A percentile compares a stretch with the other conserved stretches of the same genome.
Conservation (phyloP, 2,888 invertebrate species). For the Horisme vitalbata region DNA sequence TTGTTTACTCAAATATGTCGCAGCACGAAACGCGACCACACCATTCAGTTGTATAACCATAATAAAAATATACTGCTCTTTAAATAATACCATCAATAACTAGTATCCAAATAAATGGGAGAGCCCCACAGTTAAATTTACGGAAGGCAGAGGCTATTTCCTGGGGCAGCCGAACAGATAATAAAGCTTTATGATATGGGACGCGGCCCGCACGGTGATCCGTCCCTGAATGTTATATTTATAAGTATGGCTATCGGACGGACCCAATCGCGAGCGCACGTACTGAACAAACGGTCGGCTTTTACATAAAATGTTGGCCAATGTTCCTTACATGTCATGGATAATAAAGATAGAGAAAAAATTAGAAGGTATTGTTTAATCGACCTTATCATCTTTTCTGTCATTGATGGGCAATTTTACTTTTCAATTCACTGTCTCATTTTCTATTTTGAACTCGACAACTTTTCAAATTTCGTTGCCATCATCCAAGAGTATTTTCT, state of each 20-base stretch:
- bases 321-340: conserved; percentile 6
- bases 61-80: too few species aligned
- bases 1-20: too few species aligned
- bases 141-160: conserved; percentile 18
- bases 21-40: too few species aligned
- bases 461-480: too few species aligned
- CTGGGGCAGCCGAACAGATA: conserved; percentile 28
- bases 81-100: too few species aligned
- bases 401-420: too few species aligned
- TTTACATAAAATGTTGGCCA: conserved; percentile 30
- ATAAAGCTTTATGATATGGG: conserved; percentile 43
- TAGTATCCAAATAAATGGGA: conserved; percentile 16
- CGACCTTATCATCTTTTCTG: too few species aligned
- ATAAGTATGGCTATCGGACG: conserved; percentile 32
- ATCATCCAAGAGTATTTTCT: too few species aligned
- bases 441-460: too few species aligned
- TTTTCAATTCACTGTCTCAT: too few species aligned
- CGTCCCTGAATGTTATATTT: conserved; percentile 38
- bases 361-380: neutral
- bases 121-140: conserved; percentile 9
- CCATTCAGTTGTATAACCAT: too few species aligned
- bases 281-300: conserved; percentile 28
- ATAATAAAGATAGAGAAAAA: neutral
- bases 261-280: conserved; percentile 31
- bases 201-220: conserved; percentile 35